These are phyloP conservation scores for Dendrocopos noguchii DNA, from an alignment of 2,113 vertebrate species.

Conservation along the genomic window DNA sequence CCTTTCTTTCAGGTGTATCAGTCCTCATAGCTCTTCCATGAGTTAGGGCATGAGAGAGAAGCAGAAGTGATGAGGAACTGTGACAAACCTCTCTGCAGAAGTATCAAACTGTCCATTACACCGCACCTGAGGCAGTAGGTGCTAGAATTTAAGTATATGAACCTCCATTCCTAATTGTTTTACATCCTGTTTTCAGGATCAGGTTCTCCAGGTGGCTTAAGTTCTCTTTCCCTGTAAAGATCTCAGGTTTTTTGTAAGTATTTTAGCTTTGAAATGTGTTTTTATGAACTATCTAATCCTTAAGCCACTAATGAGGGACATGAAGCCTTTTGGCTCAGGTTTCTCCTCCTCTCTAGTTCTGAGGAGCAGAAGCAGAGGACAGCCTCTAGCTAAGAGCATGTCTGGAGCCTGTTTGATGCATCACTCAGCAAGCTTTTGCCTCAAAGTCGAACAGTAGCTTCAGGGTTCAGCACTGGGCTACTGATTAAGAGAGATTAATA, in stretches of 20 bases:
- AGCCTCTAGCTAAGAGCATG: background rate
- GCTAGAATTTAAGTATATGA: background rate
- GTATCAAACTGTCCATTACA: background rate
- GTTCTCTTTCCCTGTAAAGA: background rate
- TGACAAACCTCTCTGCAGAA: background rate
- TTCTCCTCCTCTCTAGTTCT: background rate
- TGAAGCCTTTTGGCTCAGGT: background rate
- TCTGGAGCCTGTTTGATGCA: background rate
- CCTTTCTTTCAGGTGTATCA: background rate
- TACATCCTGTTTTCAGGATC: background rate
- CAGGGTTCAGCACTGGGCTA: background rate
- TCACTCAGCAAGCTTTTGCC: background rate
- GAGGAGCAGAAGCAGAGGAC: background rate
- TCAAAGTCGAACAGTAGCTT: background rate
- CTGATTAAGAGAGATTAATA: background rate
- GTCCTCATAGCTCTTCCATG: background rate
- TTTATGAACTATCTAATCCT: background rate
- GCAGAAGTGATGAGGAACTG: background rate
- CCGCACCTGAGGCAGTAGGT: background rate
- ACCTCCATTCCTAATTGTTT: background rate
- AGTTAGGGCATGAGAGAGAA: background rate
- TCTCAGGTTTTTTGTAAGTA: background rate
- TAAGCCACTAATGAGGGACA: background rate
- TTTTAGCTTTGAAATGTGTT: background rate
- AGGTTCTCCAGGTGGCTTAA: background rate